Conservation (phyloP, 2,113 vertebrate genomes). For the Tenrec ecaudatus region DNA sequence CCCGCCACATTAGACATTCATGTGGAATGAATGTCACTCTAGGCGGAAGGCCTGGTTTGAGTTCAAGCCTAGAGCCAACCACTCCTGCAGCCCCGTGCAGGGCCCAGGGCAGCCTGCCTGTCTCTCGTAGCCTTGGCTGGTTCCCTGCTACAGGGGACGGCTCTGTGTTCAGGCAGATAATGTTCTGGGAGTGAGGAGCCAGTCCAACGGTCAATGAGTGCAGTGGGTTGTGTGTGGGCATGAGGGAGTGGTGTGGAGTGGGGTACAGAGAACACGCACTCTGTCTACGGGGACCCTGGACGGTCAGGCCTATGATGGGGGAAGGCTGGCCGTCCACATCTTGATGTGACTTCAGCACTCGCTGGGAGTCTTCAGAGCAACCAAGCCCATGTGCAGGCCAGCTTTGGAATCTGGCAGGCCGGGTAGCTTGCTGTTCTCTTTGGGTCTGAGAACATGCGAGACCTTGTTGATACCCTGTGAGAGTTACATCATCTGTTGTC, state of each 20-base stretch:
- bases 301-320: neutral
- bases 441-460: neutral
- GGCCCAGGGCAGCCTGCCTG: too few relatives aligned
- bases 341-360: neutral
- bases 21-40: too few relatives aligned
- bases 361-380: constrained; percentile 12
- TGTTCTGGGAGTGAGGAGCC: too few relatives aligned
- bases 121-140: too few relatives aligned
- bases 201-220: too few relatives aligned
- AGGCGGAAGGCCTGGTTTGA: neutral
- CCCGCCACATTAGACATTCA: too few relatives aligned
- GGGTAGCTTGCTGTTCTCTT: neutral
- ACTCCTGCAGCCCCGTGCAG: too few relatives aligned
- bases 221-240: neutral
- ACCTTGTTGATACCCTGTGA: neutral
- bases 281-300: neutral
- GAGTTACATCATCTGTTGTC: too few relatives aligned
- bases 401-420: neutral
- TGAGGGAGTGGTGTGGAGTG: fast-evolving
- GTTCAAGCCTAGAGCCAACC: too few relatives aligned
- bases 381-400: neutral
- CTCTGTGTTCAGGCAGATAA: too few relatives aligned
- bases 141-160: too few relatives aligned
- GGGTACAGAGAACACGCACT: fast-evolving
- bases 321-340: neutral